phyloP scores from a whole-genome alignment of 2,797 vertebrate species.

The Danio albolineatus region DNA sequence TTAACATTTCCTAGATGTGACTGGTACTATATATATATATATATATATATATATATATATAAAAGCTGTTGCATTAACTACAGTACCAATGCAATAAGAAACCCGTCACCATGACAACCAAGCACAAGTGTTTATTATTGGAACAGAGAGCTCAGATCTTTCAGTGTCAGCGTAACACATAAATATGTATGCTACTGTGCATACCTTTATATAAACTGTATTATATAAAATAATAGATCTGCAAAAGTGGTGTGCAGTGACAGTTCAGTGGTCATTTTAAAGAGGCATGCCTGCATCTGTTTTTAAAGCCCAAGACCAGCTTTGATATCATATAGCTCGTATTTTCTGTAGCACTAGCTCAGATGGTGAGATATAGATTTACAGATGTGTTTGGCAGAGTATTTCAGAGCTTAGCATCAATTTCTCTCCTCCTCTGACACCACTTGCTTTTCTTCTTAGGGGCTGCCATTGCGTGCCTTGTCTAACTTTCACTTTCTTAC shows the following conservation, averaged over 20 bases:
- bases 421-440: conserved; percentile 17
- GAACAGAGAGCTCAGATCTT: conserved; percentile 32
- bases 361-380: conserved; percentile 34
- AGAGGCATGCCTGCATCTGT: not conserved
- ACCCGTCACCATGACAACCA: conserved; percentile 59
- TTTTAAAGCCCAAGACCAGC: conserved; percentile 27
- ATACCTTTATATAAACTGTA: conserved; percentile 9
- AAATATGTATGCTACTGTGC: conserved; percentile 4
- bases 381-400: conserved; percentile 34
- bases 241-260: conserved; percentile 18
- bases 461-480: not conserved
- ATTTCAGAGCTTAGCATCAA: conserved; percentile 16
- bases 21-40: not conserved
- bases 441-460: conserved; percentile 6
- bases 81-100: conserved; percentile 35
- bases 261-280: not conserved
- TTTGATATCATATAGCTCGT: conserved; percentile 21
- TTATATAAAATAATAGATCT: conserved; percentile 10
- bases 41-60: no score
- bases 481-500: not conserved
- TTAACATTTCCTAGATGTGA: not conserved
- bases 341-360: conserved; percentile 39
- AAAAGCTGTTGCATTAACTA: conserved; percentile 5
- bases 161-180: conserved; percentile 22
- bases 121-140: conserved; percentile 52